These are phyloP conservation scores for Ips typographus DNA, from an alignment of 1,140 invertebrate genomes.

Conservation along the genomic window DNA sequence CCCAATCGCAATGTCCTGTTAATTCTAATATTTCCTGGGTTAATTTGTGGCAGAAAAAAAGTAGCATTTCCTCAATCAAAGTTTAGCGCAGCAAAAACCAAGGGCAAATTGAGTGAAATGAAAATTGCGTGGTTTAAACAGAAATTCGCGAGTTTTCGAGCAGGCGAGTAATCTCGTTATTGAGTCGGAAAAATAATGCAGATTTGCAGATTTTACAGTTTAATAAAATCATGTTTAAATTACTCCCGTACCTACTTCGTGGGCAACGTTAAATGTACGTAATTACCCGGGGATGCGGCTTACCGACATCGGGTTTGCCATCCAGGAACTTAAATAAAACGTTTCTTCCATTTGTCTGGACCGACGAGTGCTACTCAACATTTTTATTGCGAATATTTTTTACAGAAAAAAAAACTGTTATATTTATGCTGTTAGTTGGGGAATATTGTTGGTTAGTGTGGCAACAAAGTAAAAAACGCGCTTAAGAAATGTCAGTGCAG, in stretches of 20 bases:
- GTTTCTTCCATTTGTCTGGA: constrained; percentile 27
- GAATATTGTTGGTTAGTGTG: neutral
- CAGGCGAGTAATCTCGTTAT: constrained; percentile 41
- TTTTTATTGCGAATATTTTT: constrained; percentile 11
- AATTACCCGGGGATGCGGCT: constrained; percentile 29
- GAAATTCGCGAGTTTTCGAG: constrained; percentile 27
- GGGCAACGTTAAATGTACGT: constrained; percentile 29
- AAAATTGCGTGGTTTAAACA: constrained; percentile 36
- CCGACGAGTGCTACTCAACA: constrained; percentile 10
- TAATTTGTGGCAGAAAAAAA: too few relatives aligned
- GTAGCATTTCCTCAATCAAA: constrained; percentile 5
- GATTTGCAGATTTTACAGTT: constrained; percentile 43
- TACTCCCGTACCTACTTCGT: constrained; percentile 26
- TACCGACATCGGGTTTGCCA: constrained; percentile 21
- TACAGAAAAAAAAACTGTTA: neutral
- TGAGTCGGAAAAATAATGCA: constrained; percentile 42
- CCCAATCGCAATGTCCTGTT: too few relatives aligned
- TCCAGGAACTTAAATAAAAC: constrained; percentile 29
- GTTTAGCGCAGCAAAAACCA: constrained; percentile 27
- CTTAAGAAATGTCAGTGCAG: neutral
- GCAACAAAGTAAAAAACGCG: too few relatives aligned
- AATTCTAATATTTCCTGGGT: too few relatives aligned
- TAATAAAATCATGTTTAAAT: constrained; percentile 45
- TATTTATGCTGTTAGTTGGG: neutral
- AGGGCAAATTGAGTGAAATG: constrained; percentile 32